Conservation (phyloP, 2,888 invertebrate genomes). For the Girardia tigrina region DNA sequence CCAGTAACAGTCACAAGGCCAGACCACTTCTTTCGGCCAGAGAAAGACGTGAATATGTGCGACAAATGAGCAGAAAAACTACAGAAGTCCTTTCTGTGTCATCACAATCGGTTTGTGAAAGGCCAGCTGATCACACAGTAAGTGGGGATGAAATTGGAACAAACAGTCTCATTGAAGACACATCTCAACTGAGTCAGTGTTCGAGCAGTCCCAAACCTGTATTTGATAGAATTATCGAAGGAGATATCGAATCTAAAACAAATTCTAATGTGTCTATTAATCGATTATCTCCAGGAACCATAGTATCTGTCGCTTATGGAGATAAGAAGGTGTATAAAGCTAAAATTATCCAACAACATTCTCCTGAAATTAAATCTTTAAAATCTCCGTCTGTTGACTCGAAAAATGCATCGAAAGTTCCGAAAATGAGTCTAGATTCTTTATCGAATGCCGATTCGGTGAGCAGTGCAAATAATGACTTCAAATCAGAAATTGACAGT, state of each 20-base stretch:
- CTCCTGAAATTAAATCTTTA: not conserved
- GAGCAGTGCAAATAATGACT: conserved; percentile 23
- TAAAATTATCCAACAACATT: conserved; percentile 17
- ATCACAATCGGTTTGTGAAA: not conserved
- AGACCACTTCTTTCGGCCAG: not conserved
- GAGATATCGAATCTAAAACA: not conserved
- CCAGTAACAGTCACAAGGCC: not conserved
- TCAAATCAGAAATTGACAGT: conserved; percentile 60
- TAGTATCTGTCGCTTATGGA: conserved; percentile 26
- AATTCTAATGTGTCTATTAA: not conserved
- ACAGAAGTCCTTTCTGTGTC: not conserved
- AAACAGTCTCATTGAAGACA: not conserved
- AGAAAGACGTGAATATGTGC: not conserved
- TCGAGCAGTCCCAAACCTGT: conserved; percentile 23
- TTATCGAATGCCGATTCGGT: conserved; percentile 11
- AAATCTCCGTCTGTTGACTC: conserved; percentile 2
- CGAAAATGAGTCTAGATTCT: not conserved
- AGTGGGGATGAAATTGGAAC: conserved; percentile 4
- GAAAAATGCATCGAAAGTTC: not conserved
- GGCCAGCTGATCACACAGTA: not conserved
- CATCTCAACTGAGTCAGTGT: conserved; percentile 11
- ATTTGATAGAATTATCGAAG: not conserved
- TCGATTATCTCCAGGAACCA: conserved; percentile 5
- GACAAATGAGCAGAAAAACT: not conserved
- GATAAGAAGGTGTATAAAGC: conserved; percentile 24